A percentile compares a stretch with the other conserved stretches of the same genome.
These are phyloP conservation scores for Gnathonemus echidnorhynchus DNA, from an alignment of 2,113 vertebrate species.

Conservation along the genomic window DNA sequence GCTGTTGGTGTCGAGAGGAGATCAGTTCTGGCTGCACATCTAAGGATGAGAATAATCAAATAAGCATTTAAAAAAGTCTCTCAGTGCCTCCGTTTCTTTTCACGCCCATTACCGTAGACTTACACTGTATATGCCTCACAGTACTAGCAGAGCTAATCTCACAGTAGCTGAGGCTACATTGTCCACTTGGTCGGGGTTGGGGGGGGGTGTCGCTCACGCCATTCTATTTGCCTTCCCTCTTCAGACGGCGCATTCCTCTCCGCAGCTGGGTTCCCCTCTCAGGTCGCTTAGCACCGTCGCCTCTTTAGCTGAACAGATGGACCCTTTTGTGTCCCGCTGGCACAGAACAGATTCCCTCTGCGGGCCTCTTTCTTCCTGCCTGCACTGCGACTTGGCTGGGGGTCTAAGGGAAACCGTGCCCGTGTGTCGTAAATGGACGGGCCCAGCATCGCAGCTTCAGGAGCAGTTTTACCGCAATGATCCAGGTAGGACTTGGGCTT, in stretches of 20 bases:
- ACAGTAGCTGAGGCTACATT: background rate
- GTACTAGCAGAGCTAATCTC: background rate
- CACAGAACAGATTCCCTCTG: background rate
- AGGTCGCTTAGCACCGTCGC: background rate
- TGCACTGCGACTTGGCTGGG: background rate
- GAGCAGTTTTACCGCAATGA: background rate
- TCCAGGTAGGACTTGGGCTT: background rate
- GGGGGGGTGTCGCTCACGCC: background rate
- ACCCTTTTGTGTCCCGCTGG: background rate
- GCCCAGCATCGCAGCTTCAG: background rate
- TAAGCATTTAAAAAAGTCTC: background rate
- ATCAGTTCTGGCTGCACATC: background rate
- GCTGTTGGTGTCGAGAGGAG: background rate
- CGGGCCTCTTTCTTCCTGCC: background rate
- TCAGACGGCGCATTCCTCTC: background rate
- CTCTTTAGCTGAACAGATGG: conserved; percentile 9
- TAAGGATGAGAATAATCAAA: background rate
- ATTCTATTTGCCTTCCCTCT: background rate
- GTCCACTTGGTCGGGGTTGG: background rate
- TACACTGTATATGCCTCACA: no score
- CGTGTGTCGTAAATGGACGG: background rate
- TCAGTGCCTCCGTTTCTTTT: background rate
- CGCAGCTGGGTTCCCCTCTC: background rate
- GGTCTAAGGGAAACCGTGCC: background rate
- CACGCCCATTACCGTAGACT: background rate